Conservation (phyloP, 2,113 vertebrate species). For the Baryphthengus martii region DNA sequence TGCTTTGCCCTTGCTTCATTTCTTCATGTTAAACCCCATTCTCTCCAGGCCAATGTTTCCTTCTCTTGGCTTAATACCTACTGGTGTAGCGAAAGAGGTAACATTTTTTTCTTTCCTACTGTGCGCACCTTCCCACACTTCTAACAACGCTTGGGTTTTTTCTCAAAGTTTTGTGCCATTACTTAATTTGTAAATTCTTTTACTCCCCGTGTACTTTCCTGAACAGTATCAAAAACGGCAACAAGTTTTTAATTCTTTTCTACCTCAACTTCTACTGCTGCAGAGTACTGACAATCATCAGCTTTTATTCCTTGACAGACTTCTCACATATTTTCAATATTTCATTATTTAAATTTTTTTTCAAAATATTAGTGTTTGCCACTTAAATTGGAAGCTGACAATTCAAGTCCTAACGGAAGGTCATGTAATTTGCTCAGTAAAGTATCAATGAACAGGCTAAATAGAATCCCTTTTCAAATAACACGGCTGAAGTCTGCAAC, state of each 20-base stretch:
- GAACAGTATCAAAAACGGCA: accelerated
- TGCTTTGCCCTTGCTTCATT: background rate
- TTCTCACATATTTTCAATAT: background rate
- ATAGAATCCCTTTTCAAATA: background rate
- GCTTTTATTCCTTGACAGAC: background rate
- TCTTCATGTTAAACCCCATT: background rate
- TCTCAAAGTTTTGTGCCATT: background rate
- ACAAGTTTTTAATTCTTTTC: background rate
- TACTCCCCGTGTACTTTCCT: background rate
- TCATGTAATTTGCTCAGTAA: background rate
- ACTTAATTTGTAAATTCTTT: background rate
- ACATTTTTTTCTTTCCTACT: background rate
- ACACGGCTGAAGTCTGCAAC: background rate
- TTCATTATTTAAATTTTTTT: no score
- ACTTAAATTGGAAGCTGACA: background rate
- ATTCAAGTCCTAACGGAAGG: background rate
- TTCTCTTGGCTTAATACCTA: background rate
- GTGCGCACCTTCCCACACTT: background rate
- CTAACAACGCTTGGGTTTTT: background rate
- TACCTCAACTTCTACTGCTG: background rate
- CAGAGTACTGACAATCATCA: background rate
- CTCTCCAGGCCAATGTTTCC: background rate
- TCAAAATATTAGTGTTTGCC: background rate
- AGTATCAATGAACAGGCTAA: background rate
- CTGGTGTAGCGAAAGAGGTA: background rate